Base-by-base conservation (phyloP, 2,888 invertebrate genomes). In the Sialis lutaria region DNA sequence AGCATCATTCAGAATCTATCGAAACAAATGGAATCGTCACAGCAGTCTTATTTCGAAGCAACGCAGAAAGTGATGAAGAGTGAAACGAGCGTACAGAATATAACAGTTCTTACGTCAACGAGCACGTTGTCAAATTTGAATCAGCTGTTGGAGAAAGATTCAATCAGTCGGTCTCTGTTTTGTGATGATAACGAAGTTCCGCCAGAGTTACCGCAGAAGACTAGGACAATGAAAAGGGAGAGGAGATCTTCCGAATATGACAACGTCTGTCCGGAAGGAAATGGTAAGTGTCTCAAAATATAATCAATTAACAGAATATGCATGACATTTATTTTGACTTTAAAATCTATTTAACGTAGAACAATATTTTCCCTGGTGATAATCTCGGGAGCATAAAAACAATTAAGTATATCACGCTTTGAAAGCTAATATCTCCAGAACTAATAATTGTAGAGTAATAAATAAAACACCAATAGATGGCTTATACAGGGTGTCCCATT, bases 231-330 rank as follows among this genome's bases (percentile, higher is more conserved):
- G 45, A 61, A 64, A 8, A 69, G 70, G 56, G 75, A 77, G 50
- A 64, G 77, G 43, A 70, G 76, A 50, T 70, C 75, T 40, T 81
- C 81, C 34, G 79, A 80, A 49, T 82, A 82, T 58, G 83, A 84
- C 64, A 81, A 82, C 59, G 74, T 81, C 54, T 63, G 64, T 53
- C 62, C 64, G 46, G 59, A 59, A 48, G 59, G 55, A 52, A 52
- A 57, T 45, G 57, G 59, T 58, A 48, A 55, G 51, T 48, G 6
- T 32, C 30, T 40, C 1, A 4, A 40, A 6, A 22, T 22, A 22
- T 22, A 22, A 22, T 22, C 22, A 22, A 22, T 4, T 22, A 22
- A 4, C 22, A 4, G 4, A 22, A 22, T 22, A 22, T 4, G 22
- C 4, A 4, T 22, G 22, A 22, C 4, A 22, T 22, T 22, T 22